Base-by-base conservation (phyloP, 53 echinoderm and acorn worm genomes). In the Holothuria scabra region DNA sequence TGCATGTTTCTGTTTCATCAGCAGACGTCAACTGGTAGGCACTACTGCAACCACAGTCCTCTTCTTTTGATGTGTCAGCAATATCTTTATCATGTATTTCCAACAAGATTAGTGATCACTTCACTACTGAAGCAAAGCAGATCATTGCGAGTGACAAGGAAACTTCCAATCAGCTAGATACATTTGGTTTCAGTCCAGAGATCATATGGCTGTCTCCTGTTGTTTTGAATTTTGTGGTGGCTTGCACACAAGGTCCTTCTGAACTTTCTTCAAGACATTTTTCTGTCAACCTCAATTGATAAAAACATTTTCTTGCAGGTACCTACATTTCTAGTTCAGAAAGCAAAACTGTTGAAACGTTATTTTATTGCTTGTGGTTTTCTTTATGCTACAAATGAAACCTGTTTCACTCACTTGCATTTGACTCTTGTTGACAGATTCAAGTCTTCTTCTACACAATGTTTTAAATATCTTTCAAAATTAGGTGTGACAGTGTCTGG, bases 211-310 rank as follows among this genome's bases (percentile, higher is more conserved):
- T 76, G 11, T 31, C 76, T 57, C 16, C 76, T 28, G 57, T 56
- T 28, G 76, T 76, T 2, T 76, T 57, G 76, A 76, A 76, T 56
- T 76, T 76, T 76, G 76, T 76, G 31, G 57, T 76, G n/a, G 76
- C 76, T 8, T 76, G 76, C 19, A 76, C 76, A 20, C 58, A 24
- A 19, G 76, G 76, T 56, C 49, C 76, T 25, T 76, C 76, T 28
- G 76, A 76, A 32, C 56, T 76, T 76, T 56, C 57, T 11, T 56
- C 76, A 55, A 20, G 13, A 1, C 76, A 76, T 56, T 76, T 76
- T 76, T 20, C 22, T 9, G 31, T 32, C 23, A 30, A 4, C 22
- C 57, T 76, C 20, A 26, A 76, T 30, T 76, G 76, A 58, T 19
- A 56, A 23, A 58, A 76, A 19, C 76, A 76, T 64, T 64, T 64